Evolutionary conservation across 2,113 vertebrate genomes (phyloP).

Genomic region (Podilymbus podiceps): DNA sequence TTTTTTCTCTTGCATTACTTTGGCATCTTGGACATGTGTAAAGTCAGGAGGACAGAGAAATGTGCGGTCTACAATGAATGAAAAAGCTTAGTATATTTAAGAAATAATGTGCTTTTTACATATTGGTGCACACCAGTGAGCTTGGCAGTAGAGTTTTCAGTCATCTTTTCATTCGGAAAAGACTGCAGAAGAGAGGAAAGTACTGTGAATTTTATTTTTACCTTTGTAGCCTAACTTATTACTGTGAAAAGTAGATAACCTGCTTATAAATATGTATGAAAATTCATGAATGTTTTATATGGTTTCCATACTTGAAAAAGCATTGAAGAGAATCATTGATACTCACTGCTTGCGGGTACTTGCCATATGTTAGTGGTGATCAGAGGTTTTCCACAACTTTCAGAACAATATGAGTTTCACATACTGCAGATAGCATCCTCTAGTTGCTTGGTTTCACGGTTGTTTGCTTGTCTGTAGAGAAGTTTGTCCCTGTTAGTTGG

Average conservation of each 20-base stretch:
- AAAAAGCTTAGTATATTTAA: not conserved
- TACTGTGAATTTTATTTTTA: not conserved
- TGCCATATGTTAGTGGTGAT: not conserved
- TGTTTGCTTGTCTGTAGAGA: not conserved
- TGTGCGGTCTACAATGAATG: not conserved
- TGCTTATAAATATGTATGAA: slow-evolving; percentile 45
- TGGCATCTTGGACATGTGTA: not conserved
- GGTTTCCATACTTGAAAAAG: not conserved
- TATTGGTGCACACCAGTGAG: not conserved
- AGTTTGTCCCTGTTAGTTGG: not conserved
- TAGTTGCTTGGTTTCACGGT: not conserved
- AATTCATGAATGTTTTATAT: not conserved
- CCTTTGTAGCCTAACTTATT: not conserved
- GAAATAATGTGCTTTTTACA: not conserved
- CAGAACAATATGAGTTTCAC: not conserved
- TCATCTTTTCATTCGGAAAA: not conserved
- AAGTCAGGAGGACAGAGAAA: not conserved
- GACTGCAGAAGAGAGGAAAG: not conserved
- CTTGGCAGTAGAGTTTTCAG: not conserved
- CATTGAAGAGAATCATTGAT: not conserved
- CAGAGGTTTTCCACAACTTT: not conserved
- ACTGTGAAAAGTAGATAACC: slow-evolving; percentile 22
- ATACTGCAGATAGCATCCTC: not conserved
- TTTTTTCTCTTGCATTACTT: not conserved
- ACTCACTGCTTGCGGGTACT: not conserved